A percentile compares a stretch with the other conserved stretches of the same genome.
These are phyloP conservation scores for Sitta europaea DNA, from an alignment of 2,113 vertebrate species.

Conservation along the genomic window DNA sequence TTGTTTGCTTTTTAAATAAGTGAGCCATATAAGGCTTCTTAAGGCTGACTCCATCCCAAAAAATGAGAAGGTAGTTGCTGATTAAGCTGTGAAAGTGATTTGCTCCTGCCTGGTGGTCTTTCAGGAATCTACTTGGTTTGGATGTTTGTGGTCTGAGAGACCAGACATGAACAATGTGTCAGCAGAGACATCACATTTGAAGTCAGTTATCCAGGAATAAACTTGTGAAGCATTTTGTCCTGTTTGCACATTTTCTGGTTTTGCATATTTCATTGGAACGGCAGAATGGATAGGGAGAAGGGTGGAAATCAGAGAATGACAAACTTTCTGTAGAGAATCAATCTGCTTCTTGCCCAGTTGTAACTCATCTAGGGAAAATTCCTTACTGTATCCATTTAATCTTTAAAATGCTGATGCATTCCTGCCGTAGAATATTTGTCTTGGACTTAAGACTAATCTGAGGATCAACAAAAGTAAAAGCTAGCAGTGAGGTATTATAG, in stretches of 20 bases:
- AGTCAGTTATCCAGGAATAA: neutral
- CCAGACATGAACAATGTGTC: neutral
- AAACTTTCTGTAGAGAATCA: neutral
- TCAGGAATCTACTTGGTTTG: neutral
- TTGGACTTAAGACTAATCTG: neutral
- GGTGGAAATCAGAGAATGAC: neutral
- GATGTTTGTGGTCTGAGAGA: constrained; percentile 18
- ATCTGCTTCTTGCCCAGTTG: neutral
- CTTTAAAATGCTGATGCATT: neutral
- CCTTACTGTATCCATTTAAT: neutral
- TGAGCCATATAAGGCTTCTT: neutral
- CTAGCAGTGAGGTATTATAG: neutral
- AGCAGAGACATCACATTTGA: neutral
- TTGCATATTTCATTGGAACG: neutral
- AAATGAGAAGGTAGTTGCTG: neutral
- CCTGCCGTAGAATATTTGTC: neutral
- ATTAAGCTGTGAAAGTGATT: neutral
- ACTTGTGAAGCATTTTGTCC: neutral
- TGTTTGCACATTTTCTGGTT: neutral
- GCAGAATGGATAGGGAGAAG: neutral
- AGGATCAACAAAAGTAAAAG: neutral
- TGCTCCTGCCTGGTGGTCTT: neutral
- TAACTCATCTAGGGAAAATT: neutral
- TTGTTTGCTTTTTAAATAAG: neutral
- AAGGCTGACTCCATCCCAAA: neutral